These are phyloP conservation scores for Erebia epiphron DNA, from an alignment of 2,888 invertebrate species.

Conservation along the genomic window DNA sequence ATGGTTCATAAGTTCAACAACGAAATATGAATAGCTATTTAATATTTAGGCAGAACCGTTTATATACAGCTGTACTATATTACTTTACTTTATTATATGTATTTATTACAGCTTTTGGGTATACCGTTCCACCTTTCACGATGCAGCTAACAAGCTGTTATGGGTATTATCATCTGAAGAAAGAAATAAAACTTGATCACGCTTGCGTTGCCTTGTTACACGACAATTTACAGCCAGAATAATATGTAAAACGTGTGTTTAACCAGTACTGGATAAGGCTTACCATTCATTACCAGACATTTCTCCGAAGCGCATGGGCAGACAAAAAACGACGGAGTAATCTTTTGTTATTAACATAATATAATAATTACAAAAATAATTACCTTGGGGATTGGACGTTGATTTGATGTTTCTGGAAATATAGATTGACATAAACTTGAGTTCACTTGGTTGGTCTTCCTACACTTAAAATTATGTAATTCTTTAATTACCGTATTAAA, in stretches of 20 bases:
- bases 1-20: no score
- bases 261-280: constrained; percentile 31
- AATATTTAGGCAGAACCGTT: constrained; percentile 4
- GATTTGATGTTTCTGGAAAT: constrained; percentile 32
- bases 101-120: not conserved
- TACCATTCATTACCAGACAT: constrained; percentile 33
- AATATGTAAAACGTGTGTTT: constrained; percentile 37
- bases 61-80: no score
- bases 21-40: not conserved
- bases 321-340: constrained; percentile 33
- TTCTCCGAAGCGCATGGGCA: constrained; percentile 33
- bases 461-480: no score
- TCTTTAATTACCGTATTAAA: no score
- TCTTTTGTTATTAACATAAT: constrained; percentile 33
- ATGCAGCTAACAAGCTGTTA: constrained; percentile 55
- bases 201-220: constrained; percentile 42
- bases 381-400: constrained; percentile 23
- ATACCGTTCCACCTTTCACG: constrained; percentile 22
- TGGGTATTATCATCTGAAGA: constrained; percentile 48
- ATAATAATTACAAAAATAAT: constrained; percentile 36
- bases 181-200: constrained; percentile 44
- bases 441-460: not conserved
- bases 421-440: constrained; percentile 23
- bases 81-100: no score
- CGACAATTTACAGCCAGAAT: constrained; percentile 41